phyloP scores from a whole-genome alignment of 2,797 vertebrate species.

The Arrhamphus sclerolepis region DNA sequence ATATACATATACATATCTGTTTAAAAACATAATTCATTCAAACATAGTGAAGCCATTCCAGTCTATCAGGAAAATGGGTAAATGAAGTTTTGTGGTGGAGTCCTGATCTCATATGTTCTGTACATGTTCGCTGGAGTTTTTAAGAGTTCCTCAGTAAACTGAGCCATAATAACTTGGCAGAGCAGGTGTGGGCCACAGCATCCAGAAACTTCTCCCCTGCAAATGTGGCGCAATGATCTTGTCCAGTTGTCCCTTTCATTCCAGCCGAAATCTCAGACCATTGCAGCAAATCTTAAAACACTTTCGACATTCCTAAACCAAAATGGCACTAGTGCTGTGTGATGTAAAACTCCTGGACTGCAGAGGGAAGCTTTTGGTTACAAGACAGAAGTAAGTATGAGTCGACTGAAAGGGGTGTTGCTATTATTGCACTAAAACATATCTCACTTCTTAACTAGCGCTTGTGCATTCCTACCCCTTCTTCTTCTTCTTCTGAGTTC shows the following conservation, averaged over 20 bases:
- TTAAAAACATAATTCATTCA: conserved; percentile 74
- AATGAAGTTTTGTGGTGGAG: conserved; percentile 34
- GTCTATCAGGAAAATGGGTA: conserved; percentile 46
- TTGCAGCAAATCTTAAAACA: conserved; percentile 11
- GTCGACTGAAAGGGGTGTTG: conserved; percentile 41
- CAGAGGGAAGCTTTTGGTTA: conserved; percentile 50
- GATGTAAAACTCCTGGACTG: conserved; percentile 49
- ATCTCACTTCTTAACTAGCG: conserved; percentile 48
- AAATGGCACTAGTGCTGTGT: conserved; percentile 42
- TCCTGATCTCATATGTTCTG: conserved; percentile 19
- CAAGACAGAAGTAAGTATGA: conserved; percentile 30
- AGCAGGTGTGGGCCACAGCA: conserved; percentile 2
- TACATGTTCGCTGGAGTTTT: conserved; percentile 11
- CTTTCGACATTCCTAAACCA: conserved; percentile 22
- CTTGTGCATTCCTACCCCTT: conserved; percentile 6
- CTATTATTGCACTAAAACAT: conserved; percentile 78
- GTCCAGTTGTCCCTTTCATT: conserved; percentile 60
- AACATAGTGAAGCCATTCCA: conserved; percentile 69
- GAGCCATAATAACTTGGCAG: conserved; percentile 9
- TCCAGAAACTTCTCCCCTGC: conserved; percentile 17
- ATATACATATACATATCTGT: conserved; percentile 56
- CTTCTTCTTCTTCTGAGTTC: conserved; percentile 18
- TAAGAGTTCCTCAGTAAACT: conserved; percentile 23
- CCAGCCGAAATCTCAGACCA: conserved; percentile 24
- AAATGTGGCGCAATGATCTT: conserved; percentile 25